Base-by-base conservation (phyloP, 2,113 vertebrate species). In the Psittacula cyanocephala region DNA sequence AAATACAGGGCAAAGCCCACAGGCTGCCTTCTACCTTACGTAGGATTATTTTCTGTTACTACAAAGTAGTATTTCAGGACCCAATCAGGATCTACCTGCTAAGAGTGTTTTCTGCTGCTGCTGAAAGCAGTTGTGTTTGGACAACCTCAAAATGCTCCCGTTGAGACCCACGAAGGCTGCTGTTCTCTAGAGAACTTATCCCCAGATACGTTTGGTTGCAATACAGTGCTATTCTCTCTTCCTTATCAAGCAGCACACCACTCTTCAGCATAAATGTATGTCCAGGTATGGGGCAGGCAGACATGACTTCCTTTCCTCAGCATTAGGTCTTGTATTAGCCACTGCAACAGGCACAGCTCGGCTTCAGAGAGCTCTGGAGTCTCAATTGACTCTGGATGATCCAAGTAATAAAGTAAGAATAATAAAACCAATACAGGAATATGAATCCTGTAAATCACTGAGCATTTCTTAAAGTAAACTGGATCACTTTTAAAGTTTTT, bases 401-500 rank as follows among this genome's bases (percentile, higher is more conserved):
- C 50, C 18, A 46, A 25, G 33, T 63, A 41, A 86, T 82, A 63
- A 94, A 76, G 55, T 60, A 89, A 91, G 60, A 89, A 84, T 79
- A 74, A 68, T 90, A 92, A 91, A 78, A 70, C 63, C 44, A 88
- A 75, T 41, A 55, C n/a, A 53, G 29, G 37, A 81, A 84, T 88
- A 93, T 79, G 81, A 94, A 77, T 94, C 75, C 59, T 70, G 25
- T 88, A 91, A 91, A 87, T 80, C 87, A 82, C 46, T 53, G 28
- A 6, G 14, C 29, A 49, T 70, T 93, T 91, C 55, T 88, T 50
- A 91, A 75, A 49, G 37, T 23, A 52, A 74, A 80, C 4, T 78
- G 31, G 25, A 92, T 71, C 27, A 33, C 67, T 85, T 59, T 27
- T 35, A 52, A 60, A 46, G 0, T 65, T 86, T 77, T 91, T 6